Percentiles rank a stretch among this genome's conserved stretches.
These are phyloP conservation scores for Drosophila recens DNA, from an alignment of 2,888 invertebrate genomes.

Conservation along the genomic window DNA sequence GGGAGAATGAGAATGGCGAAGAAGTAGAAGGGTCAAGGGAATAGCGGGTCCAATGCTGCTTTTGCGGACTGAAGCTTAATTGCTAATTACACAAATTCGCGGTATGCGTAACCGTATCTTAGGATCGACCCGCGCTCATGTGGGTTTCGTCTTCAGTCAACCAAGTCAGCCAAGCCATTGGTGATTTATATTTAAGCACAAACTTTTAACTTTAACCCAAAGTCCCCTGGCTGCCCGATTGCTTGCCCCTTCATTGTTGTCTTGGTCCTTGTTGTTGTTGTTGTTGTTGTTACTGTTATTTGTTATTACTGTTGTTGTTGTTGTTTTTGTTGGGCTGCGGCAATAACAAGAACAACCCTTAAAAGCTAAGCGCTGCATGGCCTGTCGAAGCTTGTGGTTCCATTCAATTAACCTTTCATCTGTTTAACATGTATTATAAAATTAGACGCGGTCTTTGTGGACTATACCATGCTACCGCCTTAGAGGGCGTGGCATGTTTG, in stretches of 20 bases:
- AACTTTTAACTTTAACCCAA: conserved; percentile 80
- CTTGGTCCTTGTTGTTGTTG: conserved; percentile 18
- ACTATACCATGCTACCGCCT: conserved; percentile 54
- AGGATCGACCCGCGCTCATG: conserved; percentile 46
- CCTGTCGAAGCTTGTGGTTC: conserved; percentile 77
- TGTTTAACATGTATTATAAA: conserved; percentile 81
- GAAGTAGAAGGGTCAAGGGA: conserved; percentile 27
- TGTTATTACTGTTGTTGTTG: conserved; percentile 32
- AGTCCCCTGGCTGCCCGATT: conserved; percentile 58
- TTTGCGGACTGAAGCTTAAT: conserved; percentile 66
- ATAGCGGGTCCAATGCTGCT: conserved; percentile 35
- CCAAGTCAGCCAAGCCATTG: conserved; percentile 57
- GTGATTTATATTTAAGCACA: conserved; percentile 79
- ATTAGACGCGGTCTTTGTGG: conserved; percentile 76
- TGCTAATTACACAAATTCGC: conserved; percentile 79
- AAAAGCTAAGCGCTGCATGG: conserved; percentile 68
- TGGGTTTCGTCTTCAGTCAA: conserved; percentile 56
- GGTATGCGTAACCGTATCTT: conserved; percentile 60
- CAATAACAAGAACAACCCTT: conserved; percentile 65
- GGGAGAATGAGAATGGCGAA: conserved; percentile 4
- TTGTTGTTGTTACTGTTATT: conserved; percentile 26
- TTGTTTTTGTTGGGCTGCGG: conserved; percentile 29
- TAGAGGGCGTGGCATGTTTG: conserved; percentile 35
- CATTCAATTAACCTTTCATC: conserved; percentile 80
- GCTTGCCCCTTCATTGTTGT: conserved; percentile 19